Base-by-base conservation (phyloP, 2,797 vertebrate species). In the Helostoma temminkii region DNA sequence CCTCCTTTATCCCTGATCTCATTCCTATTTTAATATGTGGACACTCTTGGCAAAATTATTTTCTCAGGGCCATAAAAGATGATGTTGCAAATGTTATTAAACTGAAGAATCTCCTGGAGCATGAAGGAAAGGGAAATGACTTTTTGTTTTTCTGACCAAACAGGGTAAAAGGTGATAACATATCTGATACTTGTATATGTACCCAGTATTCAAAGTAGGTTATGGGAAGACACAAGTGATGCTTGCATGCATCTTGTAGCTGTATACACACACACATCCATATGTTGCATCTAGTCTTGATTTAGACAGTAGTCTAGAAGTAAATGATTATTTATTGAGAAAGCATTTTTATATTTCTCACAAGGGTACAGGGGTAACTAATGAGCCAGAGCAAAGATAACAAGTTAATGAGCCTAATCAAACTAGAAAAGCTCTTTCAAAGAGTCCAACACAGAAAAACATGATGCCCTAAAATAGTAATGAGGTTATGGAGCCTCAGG, bases 21-120 rank as follows among this genome's bases (percentile, higher is more conserved):
- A 56, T 47, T 56, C 2, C 21, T 30, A 11, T 45, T 68, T 34
- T 43, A 2, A 53, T 30, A 42, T 7, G 4, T 34, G 25, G 24
- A 5, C 12, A 46, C 45, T 63, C 43, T 30, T 63, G 42, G 66
- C n/a, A 59, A 66, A 63, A 52, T 21, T 45, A 21, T 30, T 21
- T 25, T 64, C 18, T 60, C 11, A 3, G 19, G 36, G 10, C 4
- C 18, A 15, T 63, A 2, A 77, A 36, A 66, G 16, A 61, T 34
- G 26, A 39, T 67, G 80, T 82, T 65, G 21, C 59, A 73, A 85
- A 88, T 80, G 24, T 5, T 73, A 54, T 78, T 79, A 46, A 71
- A 65, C 43, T 36, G 43, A 66, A 68, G 7, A 39, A 49, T 18
- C 10, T 53, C 57, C 41, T 3, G 6, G 47, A 48, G 61, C n/a